These are phyloP conservation scores for Galago senegalensis DNA, from an alignment of 2,797 vertebrate species.

Conservation along the genomic window DNA sequence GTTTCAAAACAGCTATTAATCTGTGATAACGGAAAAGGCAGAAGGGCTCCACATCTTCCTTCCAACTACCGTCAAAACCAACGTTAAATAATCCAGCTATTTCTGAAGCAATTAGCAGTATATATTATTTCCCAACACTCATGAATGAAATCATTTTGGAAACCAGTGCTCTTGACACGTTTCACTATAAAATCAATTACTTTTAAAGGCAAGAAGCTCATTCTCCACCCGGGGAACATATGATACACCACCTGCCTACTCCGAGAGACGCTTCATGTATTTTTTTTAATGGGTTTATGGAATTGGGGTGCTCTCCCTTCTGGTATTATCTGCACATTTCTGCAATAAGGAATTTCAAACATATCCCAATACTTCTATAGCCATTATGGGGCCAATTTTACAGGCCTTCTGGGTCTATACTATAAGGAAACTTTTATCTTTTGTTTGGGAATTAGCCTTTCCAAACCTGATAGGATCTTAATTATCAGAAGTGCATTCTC, in stretches of 20 bases:
- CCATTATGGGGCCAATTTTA: neutral
- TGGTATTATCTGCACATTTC: neutral
- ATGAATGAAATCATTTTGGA: constrained; percentile 67
- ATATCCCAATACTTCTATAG: neutral
- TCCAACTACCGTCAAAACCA: constrained; percentile 37
- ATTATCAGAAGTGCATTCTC: constrained; percentile 64
- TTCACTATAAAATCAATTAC: constrained; percentile 80
- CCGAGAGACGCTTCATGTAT: neutral
- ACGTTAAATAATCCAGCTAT: constrained; percentile 80
- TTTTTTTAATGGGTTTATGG: constrained; percentile 35
- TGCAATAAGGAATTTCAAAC: constrained; percentile 39
- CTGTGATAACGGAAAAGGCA: neutral
- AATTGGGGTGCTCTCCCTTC: neutral
- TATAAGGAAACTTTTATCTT: constrained; percentile 34
- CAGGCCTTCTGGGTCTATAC: neutral
- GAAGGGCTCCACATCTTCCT: constrained; percentile 55
- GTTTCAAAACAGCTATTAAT: constrained; percentile 77
- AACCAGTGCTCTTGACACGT: constrained; percentile 77
- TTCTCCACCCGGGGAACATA: constrained; percentile 61
- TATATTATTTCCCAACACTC: constrained; percentile 62
- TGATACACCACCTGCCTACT: constrained; percentile 70
- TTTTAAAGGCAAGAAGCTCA: constrained; percentile 77
- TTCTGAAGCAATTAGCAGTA: constrained; percentile 83
- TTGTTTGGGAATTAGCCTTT: constrained; percentile 63
- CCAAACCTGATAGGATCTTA: constrained; percentile 66